Base-by-base conservation (phyloP, 2,888 invertebrate genomes). In the Lobophora halterata region DNA sequence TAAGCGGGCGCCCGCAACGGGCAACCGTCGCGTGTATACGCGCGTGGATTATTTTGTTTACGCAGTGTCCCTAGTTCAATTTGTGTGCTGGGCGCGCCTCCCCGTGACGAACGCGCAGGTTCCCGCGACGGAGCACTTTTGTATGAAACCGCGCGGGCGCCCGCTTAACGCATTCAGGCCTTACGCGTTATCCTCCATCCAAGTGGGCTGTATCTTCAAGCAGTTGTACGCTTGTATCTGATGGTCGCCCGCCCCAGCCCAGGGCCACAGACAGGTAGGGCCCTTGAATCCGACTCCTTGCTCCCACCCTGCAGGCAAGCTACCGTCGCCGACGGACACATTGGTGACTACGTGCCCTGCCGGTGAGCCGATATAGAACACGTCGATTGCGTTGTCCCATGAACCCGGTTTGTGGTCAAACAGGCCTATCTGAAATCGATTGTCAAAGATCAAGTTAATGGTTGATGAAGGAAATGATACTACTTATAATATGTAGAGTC, bases 191-290 rank as follows among this genome's bases (percentile, higher is more conserved):
- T 94, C 92, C 58, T 90, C 89, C 95, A 96, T 95, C 96, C 96
- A 96, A 11, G 93, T 93, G 0, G 96, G 95, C 65, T 93, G 92
- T 46, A 95, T 93, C 65, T 92, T 92, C 11, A 96, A 76, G 63
- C 96, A 96, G 55, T 92, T 91, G 31, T 89, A 89, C 23, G 91
- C 88, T 14, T 91, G 73, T 43, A 93, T 89, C 9, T 83, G 85
- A n/a, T 71, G 73, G 50, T 90, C 88, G 28, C 89, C 90, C 24
- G 93, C 91, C 6, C 91, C 92, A 7, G 92, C 90, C 90, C 93
- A 93, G 33, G 91, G 93, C 58, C 92, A 91, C 14, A 93, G 79
- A 58, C 94, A 94, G 17, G 79, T 77, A 0, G 86, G 77, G 0
- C 77, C 86, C 26, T 58, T 79, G 34, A 58, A 40, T 30, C 90